Conservation (phyloP, 2,113 vertebrate genomes). For the Passer domesticus region DNA sequence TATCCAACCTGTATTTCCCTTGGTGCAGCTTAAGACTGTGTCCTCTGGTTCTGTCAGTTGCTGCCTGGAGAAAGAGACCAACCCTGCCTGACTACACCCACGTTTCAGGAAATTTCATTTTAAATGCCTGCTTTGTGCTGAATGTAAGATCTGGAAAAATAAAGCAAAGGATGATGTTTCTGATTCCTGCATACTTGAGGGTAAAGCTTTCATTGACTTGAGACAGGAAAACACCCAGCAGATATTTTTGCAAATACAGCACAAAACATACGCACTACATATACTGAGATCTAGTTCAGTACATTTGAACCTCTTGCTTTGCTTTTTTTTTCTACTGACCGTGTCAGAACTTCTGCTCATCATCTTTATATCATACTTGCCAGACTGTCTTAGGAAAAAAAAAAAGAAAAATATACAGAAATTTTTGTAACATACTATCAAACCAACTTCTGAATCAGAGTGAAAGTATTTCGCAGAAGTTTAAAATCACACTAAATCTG, state of each 20-base stretch:
- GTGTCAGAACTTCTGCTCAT: not conserved
- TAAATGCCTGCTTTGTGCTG: not conserved
- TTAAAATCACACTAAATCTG: not conserved
- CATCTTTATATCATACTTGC: not conserved
- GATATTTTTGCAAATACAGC: not conserved
- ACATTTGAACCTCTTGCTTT: not conserved
- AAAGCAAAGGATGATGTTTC: not conserved
- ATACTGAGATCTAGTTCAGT: not conserved
- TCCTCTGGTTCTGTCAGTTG: not conserved
- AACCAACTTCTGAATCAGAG: not conserved
- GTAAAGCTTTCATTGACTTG: not conserved
- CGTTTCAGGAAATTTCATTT: not conserved
- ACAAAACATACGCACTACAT: accelerated
- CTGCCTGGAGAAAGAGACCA: not conserved
- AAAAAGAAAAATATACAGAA: not conserved
- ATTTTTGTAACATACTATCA: not conserved
- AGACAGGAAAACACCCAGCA: not conserved
- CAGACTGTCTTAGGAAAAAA: too few species aligned
- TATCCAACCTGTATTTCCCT: not conserved
- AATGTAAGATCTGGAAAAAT: not conserved
- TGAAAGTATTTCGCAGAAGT: not conserved
- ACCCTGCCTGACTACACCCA: not conserved
- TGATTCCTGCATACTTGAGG: not conserved
- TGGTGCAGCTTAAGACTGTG: not conserved
- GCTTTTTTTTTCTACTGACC: not conserved